These are phyloP conservation scores for Ophion costatus DNA, from an alignment of 2,888 invertebrate genomes.

Conservation along the genomic window DNA sequence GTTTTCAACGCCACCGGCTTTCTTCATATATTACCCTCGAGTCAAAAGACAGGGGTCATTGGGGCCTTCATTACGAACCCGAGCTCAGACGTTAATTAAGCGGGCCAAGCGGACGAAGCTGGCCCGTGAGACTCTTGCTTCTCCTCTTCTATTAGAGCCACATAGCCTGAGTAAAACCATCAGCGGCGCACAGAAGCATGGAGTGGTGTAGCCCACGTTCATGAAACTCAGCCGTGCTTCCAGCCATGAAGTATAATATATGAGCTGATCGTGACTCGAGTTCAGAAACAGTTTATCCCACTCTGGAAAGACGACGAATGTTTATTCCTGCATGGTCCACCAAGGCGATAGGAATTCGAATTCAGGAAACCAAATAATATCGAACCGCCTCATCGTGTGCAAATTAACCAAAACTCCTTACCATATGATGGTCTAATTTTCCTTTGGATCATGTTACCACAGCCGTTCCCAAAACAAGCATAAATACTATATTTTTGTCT, in stretches of 20 bases:
- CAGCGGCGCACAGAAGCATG: conserved; percentile 48
- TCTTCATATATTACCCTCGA: conserved; percentile 65
- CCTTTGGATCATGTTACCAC: neutral
- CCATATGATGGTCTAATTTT: neutral
- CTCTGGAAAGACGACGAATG: conserved; percentile 54
- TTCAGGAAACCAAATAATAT: conserved; percentile 39
- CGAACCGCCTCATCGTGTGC: neutral
- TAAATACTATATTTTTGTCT: too few relatives aligned
- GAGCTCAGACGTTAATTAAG: conserved; percentile 72
- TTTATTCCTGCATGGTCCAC: conserved; percentile 56
- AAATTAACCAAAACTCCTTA: neutral
- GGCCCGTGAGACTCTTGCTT: conserved; percentile 61
- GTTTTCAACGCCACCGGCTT: conserved; percentile 55
- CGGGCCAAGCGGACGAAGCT: conserved; percentile 63
- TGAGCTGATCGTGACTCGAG: conserved; percentile 66
- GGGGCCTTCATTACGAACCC: conserved; percentile 74
- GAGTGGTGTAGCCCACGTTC: conserved; percentile 45
- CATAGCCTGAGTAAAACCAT: conserved; percentile 31
- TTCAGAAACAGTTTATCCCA: conserved; percentile 52
- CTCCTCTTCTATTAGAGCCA: conserved; percentile 32
- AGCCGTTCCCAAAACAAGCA: too few relatives aligned
- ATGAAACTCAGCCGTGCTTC: conserved; percentile 43
- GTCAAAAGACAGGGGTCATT: conserved; percentile 75
- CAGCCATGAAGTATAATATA: conserved; percentile 66
- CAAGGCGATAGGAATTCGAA: conserved; percentile 31